Evolutionary conservation across 2,888 invertebrate genomes (phyloP).

Genomic region (Mythimna lalbum): DNA sequence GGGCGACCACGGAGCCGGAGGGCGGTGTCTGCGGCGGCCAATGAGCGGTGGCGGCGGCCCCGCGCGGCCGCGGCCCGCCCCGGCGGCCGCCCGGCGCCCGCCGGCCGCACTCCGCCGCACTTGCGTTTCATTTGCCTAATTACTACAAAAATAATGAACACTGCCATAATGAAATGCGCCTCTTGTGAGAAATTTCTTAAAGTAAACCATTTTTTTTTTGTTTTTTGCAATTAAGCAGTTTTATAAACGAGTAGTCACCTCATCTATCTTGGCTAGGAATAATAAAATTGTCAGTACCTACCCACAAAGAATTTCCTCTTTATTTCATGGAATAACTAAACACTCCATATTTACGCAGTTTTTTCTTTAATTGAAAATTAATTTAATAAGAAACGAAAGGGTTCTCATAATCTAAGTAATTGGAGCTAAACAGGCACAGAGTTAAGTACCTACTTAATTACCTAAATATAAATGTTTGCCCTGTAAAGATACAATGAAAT

Average conservation of each 20-base stretch:
- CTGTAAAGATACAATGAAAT: neutral
- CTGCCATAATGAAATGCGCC: slow-evolving; percentile 76
- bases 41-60: slow-evolving; percentile 65
- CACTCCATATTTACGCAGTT: neutral
- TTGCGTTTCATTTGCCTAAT: slow-evolving; percentile 87
- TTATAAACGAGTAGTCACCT: slow-evolving; percentile 16
- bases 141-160: slow-evolving; percentile 86
- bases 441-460: too few species aligned
- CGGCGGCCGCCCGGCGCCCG: slow-evolving; percentile 72
- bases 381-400: neutral
- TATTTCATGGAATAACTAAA: neutral
- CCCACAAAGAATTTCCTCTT: neutral
- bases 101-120: slow-evolving; percentile 76
- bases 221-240: slow-evolving; percentile 22
- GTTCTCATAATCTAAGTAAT: neutral
- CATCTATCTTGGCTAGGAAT: slow-evolving; percentile 6
- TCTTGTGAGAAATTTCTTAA: slow-evolving; percentile 54
- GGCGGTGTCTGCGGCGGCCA: slow-evolving; percentile 77
- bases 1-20: slow-evolving; percentile 63
- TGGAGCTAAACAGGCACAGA: neutral
- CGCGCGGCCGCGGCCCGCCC: slow-evolving; percentile 55
- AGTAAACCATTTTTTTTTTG: slow-evolving; percentile 4
- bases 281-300: slow-evolving; percentile 11
- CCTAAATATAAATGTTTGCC: too few species aligned
- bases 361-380: neutral